These are phyloP conservation scores for Carassius gibelio DNA, from an alignment of 2,113 vertebrate genomes.

Conservation along the genomic window DNA sequence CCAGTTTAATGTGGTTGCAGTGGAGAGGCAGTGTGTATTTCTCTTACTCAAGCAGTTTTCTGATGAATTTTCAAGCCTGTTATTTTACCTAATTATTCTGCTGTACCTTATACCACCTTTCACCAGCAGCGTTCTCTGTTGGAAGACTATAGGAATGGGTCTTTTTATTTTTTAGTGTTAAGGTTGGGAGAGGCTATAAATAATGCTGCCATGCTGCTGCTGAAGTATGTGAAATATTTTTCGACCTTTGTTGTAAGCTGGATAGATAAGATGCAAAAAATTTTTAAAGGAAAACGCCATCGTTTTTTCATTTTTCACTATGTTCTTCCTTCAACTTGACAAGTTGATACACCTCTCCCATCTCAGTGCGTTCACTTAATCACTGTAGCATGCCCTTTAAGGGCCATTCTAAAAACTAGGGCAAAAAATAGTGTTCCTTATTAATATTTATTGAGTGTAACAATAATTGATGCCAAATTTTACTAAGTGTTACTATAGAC, in stretches of 20 bases:
- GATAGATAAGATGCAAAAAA: not conserved
- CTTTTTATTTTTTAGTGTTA: not conserved
- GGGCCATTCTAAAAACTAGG: no score
- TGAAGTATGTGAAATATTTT: not conserved
- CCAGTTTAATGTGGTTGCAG: constrained; percentile 39
- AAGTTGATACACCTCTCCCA: no score
- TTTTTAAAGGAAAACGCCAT: no score
- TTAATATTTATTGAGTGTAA: not conserved
- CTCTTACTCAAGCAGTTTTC: constrained; percentile 16
- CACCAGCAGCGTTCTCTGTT: constrained; percentile 14
- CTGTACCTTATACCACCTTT: no score
- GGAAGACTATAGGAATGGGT: not conserved
- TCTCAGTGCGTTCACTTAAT: no score
- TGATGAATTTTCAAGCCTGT: not conserved
- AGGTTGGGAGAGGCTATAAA: not conserved
- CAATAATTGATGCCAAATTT: not conserved
- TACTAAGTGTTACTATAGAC: not conserved
- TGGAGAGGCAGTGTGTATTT: not conserved
- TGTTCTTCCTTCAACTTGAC: no score
- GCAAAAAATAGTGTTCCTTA: not conserved
- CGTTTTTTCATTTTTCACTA: no score
- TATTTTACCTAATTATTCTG: not conserved
- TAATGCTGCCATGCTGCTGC: not conserved
- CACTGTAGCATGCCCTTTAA: not conserved
- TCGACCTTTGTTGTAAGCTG: not conserved